Conservation (phyloP, 1,140 invertebrate species). For the Nebria ingens region DNA sequence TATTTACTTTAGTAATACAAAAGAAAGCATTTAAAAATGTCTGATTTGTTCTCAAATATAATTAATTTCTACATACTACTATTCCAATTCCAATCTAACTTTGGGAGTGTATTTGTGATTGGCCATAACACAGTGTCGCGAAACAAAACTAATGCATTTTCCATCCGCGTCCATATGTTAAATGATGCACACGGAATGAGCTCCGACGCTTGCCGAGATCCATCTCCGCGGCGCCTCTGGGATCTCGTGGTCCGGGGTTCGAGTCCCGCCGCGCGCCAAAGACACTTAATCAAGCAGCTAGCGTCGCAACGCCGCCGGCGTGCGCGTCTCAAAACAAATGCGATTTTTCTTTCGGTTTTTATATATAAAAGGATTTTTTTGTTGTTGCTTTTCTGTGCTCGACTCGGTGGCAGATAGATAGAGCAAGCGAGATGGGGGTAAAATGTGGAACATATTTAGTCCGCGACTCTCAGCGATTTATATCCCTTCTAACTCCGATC, state of each 20-base stretch:
- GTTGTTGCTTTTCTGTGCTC: too few species aligned
- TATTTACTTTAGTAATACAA: background rate
- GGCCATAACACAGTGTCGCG: background rate
- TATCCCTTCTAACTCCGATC: background rate
- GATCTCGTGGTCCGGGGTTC: constrained; percentile 17
- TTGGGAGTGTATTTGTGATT: background rate
- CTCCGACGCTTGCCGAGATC: constrained; percentile 11
- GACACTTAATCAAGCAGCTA: constrained; percentile 22
- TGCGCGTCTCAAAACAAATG: constrained; percentile 26
- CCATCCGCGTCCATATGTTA: constrained; percentile 21
- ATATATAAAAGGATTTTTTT: constrained; percentile 27
- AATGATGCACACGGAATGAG: constrained; percentile 24
- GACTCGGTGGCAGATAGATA: background rate
- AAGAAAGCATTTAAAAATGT: too few species aligned
- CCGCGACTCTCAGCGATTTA: constrained; percentile 1
- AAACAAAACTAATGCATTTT: background rate
- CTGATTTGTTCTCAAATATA: too few species aligned
- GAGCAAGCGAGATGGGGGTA: background rate
- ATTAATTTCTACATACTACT: too few species aligned
- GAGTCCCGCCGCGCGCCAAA: constrained; percentile 20
- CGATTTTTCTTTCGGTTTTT: constrained; percentile 25
- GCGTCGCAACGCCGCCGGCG: constrained; percentile 14
- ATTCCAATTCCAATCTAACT: too few species aligned
- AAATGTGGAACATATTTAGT: constrained; percentile 8
- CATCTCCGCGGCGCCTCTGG: constrained; percentile 18